phyloP scores from a whole-genome alignment of 2,113 vertebrate species.

The Sminthopsis crassicaudata region DNA sequence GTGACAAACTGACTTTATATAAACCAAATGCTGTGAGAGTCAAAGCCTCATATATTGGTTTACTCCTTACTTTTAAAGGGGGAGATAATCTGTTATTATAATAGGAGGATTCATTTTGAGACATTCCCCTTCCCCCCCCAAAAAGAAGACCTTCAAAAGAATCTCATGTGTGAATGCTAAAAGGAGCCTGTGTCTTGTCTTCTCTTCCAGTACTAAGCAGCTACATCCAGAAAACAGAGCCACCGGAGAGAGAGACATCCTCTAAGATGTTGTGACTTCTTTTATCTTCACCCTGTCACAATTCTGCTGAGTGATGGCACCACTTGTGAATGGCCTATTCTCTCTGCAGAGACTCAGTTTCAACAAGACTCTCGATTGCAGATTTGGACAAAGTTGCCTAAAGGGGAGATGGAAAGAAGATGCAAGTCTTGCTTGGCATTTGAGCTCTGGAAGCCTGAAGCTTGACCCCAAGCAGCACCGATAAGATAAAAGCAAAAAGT shows the following conservation, averaged over 20 bases:
- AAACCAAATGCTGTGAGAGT: constrained; percentile 44
- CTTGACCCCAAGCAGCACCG: constrained; percentile 45
- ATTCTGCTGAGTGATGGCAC: constrained; percentile 79
- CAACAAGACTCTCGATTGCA: constrained; percentile 82
- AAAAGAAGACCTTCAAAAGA: constrained; percentile 83
- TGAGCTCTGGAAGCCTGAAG: constrained; percentile 66
- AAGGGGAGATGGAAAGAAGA: constrained; percentile 65
- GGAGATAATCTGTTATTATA: constrained; percentile 79
- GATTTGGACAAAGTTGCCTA: constrained; percentile 76
- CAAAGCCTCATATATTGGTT: constrained; percentile 77
- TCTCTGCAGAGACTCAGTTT: constrained; percentile 79
- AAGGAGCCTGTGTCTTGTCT: constrained; percentile 68
- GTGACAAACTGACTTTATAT: not conserved
- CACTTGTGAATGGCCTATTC: constrained; percentile 81
- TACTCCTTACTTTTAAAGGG: constrained; percentile 72
- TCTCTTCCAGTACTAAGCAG: constrained; percentile 75
- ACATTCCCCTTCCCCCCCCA: constrained; percentile 26
- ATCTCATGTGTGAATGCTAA: constrained; percentile 73
- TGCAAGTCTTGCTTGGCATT: constrained; percentile 71
- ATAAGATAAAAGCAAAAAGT: constrained; percentile 64
- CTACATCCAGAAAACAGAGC: constrained; percentile 81
- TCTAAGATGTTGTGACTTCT: constrained; percentile 75
- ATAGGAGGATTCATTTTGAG: constrained; percentile 79
- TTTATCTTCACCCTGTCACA: constrained; percentile 84
- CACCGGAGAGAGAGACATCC: constrained; percentile 60